Base-by-base conservation (phyloP, 2,797 vertebrate genomes). In the Sebastes oblongus region DNA sequence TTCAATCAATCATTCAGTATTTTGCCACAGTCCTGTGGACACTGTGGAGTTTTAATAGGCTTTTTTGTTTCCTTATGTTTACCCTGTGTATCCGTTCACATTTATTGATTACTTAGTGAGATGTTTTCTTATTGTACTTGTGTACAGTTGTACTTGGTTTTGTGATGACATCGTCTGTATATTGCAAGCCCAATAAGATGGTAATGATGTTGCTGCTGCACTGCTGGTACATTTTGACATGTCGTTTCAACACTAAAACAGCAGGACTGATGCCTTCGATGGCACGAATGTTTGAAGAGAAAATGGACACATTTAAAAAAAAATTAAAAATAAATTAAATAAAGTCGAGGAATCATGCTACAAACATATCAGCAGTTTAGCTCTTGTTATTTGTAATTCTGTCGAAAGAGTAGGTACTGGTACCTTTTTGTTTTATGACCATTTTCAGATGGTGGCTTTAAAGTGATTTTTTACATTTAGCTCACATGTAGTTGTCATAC, bases 371-470 rank as follows among this genome's bases (percentile, higher is more conserved):
- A 96, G 97, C 97, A 97, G 97, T 97, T 97, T 96, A 96, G 96
- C 97, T 96, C 95, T 88, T 91, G 81, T 96, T 94, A 93, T 97
- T 93, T 94, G 90, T 95, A 83, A 81, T 97, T 96, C 94, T 90
- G 96, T 97, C 94, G 92, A 94, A 59, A 96, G 95, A 98, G 96
- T 97, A 97, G 98, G 98, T 98, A 98, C 98, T 98, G 98, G 98
- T 99, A 98, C 97, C 96, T 97, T 97, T 96, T 92, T 96, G 94
- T 96, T 97, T 97, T 93, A 93, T 95, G 96, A 96, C 96, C 95
- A 96, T 98, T 97, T 82, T 95, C 96, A 96, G 96, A 97, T 96
- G 96, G 97, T 97, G 96, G 97, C 97, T 98, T 98, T 98, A 97
- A 98, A 97, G 97, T 97, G 96, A 97, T 96, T 97, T 97, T 97